Percentiles rank a stretch among this genome's conserved stretches.
Conservation (phyloP, 2,888 invertebrate species). For the Heliconius hortense region DNA sequence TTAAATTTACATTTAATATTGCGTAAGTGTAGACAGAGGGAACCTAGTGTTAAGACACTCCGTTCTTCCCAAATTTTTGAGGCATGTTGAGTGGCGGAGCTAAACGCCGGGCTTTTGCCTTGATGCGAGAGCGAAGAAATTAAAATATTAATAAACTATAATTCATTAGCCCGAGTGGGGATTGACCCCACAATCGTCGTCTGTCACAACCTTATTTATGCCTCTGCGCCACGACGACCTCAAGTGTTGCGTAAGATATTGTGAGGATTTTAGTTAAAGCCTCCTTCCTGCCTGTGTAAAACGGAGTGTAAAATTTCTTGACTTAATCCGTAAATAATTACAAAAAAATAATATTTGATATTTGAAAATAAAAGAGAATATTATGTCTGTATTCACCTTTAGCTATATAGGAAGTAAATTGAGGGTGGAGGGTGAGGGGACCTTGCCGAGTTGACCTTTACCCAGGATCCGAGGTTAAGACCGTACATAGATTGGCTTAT, state of each 20-base stretch:
- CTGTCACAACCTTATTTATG: background rate
- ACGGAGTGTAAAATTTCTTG: background rate
- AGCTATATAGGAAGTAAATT: conserved; percentile 16
- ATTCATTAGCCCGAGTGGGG: too few relatives aligned
- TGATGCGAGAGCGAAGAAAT: too few relatives aligned
- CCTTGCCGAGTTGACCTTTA: conserved; percentile 19
- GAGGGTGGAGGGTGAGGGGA: conserved; percentile 16
- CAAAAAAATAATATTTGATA: background rate
- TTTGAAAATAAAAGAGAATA: background rate
- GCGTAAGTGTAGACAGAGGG: too few relatives aligned
- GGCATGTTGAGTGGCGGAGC: too few relatives aligned
- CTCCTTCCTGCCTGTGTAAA: background rate
- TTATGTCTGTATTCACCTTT: conserved; percentile 3
- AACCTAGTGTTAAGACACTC: too few relatives aligned
- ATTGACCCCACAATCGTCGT: too few relatives aligned
- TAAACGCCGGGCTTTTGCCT: too few relatives aligned
- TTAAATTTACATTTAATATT: background rate
- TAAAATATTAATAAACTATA: too few relatives aligned
- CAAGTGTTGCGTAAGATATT: too few relatives aligned
- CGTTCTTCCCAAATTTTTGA: too few relatives aligned
- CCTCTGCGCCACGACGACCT: too few relatives aligned
- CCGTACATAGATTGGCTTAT: conserved; percentile 7
- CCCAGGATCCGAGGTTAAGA: conserved; percentile 23
- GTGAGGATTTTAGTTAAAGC: too few relatives aligned
- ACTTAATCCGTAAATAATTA: background rate